Base-by-base conservation (phyloP, 2,888 invertebrate genomes). In the Rhabditophanes sp. region DNA sequence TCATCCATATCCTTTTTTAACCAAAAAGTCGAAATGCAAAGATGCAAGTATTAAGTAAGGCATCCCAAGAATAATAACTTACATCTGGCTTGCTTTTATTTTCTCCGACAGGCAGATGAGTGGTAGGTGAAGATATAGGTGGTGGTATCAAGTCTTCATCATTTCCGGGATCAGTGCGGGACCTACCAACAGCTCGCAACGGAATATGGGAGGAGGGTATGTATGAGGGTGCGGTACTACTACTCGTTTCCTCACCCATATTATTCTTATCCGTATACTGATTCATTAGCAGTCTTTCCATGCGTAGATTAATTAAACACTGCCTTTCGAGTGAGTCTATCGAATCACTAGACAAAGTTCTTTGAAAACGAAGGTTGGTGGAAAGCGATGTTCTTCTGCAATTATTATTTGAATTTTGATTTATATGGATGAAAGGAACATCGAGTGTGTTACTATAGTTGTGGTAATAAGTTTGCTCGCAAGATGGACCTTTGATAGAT, bases 101-200 rank as follows among this genome's bases (percentile, higher is more conserved):
- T n/a, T n/a, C n/a, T n/a, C n/a, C n/a, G n/a, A n/a, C n/a, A n/a
- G n/a, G n/a, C n/a, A n/a, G n/a, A n/a, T n/a, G n/a, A n/a, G n/a
- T n/a, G n/a, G n/a, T n/a, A n/a, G n/a, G n/a, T n/a, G n/a, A n/a
- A n/a, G n/a, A n/a, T n/a, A n/a, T n/a, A n/a, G n/a, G n/a, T n/a
- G n/a, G n/a, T n/a, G n/a, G n/a, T n/a, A n/a, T n/a, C n/a, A n/a
- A n/a, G 19, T 47, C 46, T 15, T 30, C 24, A 25, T 44, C 45
- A 12, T 20, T 35, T n/a, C 41, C 38, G 11, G 44, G 42, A 33
- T 52, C 52, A 8, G 52, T 53, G 16, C 42, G 25, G 12, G 54
- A 54, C 32, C 53, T 31, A 2, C 54, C 54, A 34, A 55, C 42
- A 11, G 14, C 18, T 18, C 29, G 29, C 15, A 38, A 35, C 8